Evolutionary conservation across 2,113 vertebrate species (phyloP), one percentile per base, ranked within the genome.

Genomic region (Catagonus wagneri): DNA sequence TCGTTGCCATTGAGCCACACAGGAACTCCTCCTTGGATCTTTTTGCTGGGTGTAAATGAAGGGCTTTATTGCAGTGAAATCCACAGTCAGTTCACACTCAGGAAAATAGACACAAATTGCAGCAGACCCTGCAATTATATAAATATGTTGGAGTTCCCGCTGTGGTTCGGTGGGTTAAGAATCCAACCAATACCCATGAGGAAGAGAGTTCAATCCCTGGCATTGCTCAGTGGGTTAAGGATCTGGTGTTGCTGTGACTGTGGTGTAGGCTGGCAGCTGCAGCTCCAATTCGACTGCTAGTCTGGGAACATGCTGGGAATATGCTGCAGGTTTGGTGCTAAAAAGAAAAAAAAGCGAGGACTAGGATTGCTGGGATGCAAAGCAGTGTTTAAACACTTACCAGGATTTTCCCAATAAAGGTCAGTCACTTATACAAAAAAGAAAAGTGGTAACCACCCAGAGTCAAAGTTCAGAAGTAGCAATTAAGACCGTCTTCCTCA

Each of bases 51-150:
- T 44, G 23, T n/a, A 22, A 83, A 13, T 4, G n/a, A 69, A 44
- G 34, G 6, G 29, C 8, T 6, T 4, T 8, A 1, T 19, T 66
- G 20, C n/a, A 16, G 1, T 7, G 16, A 34, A 23, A 12, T 25
- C 54, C 5, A 3, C 29, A 0, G 6, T 7, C 50, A 36, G 1
- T 20, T 66, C 65, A 36, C 25, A 68, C 22, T 34, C 27, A n/a
- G 52, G 60, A 91, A 66, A 87, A 19, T 13, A 84, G 72, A 20
- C 7, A 58, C 25, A 66, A 4, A 80, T 17, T 60, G 17, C 32
- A 54, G 36, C 44, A 44, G 34, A 39, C 2, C 44, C 65, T 36
- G 8, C 4, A 9, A 15, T 54, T 39, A 63, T 1, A 32, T 44
- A 74, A 50, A 75, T 56, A 60, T 13, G 12, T 44, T 44, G 44